Base-by-base conservation (phyloP, 2,888 invertebrate genomes). In the Petrolisthes cinctipes region DNA sequence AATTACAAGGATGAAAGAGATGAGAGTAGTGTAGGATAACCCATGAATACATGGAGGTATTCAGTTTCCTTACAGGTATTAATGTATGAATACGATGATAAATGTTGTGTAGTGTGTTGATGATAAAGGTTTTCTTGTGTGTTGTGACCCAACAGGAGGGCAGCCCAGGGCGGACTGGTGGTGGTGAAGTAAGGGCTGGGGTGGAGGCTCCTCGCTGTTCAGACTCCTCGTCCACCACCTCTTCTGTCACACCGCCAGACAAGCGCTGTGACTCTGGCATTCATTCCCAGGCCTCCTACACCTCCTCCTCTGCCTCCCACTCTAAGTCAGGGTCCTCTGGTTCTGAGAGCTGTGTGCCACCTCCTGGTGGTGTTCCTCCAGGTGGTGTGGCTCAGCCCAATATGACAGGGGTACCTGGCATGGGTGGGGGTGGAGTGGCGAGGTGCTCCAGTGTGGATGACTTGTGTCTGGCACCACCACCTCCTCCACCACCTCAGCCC, bases 271-370 rank as follows among this genome's bases (percentile, higher is more conserved):
- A 90, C 82, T 90, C 90, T 4, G 90, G 90, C 6, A 89, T 90
- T n/a, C 90, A 90, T 82, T 90, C 90, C 23, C 90, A 90, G 85
- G 89, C 87, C 6, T 89, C 90, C 17, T 88, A 89, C 53, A 86
- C 89, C 23, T 89, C 87, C 53, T 89, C 89, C 56, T 87, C 89
- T n/a, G 90, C 89, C 66, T 89, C 87, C 7, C 90, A 90, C 81
- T 90, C 90, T 51, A 90, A 90, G 79, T 90, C 90, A 51, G 90
- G 90, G n/a, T 90, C 90, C 17, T 90, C 90, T 23, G 90, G 90
- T 5, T 90, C 90, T 4, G 90, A 90, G 71, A 88, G 88, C 75
- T 90, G 90, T 23, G 87, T 90, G 56, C 90, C 90, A 54, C 6
- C 84, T 51, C 89, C 83, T 14, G 89, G 90, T 57, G 78, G 82